phyloP scores from a whole-genome alignment of 2,113 vertebrate genomes.

The Etheostoma cragini region DNA sequence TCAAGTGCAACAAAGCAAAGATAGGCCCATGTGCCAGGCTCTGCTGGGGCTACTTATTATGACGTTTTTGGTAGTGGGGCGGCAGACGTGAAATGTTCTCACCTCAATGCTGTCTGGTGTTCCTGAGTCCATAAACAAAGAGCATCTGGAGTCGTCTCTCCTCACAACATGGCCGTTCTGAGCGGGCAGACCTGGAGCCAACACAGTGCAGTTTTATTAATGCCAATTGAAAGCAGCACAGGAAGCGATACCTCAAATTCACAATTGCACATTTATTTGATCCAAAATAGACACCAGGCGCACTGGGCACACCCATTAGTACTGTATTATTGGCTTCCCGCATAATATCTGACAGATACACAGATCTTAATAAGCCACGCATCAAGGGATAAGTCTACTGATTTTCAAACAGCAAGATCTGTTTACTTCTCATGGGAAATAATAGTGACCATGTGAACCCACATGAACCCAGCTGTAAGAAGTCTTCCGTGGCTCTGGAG shows the following conservation, averaged over 20 bases:
- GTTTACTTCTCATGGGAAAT: too few relatives aligned
- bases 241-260: too few relatives aligned
- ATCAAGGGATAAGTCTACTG: neutral
- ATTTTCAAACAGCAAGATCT: neutral
- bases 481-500: neutral
- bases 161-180: constrained; percentile 89
- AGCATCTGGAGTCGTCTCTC: constrained; percentile 92
- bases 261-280: neutral
- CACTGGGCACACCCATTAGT: too few relatives aligned
- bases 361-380: neutral
- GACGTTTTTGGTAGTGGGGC: neutral
- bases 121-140: constrained; percentile 85
- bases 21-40: neutral
- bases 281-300: neutral
- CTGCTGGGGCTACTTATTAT: neutral
- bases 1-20: neutral
- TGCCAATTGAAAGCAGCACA: neutral
- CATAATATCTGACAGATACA: neutral
- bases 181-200: constrained; percentile 76
- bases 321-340: too few relatives aligned
- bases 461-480: neutral
- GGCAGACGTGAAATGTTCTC: neutral
- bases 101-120: constrained; percentile 80
- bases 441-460: neutral
- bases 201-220: neutral